These are phyloP conservation scores for Calephelis virginiensis DNA, from an alignment of 1,140 invertebrate species.

Conservation along the genomic window DNA sequence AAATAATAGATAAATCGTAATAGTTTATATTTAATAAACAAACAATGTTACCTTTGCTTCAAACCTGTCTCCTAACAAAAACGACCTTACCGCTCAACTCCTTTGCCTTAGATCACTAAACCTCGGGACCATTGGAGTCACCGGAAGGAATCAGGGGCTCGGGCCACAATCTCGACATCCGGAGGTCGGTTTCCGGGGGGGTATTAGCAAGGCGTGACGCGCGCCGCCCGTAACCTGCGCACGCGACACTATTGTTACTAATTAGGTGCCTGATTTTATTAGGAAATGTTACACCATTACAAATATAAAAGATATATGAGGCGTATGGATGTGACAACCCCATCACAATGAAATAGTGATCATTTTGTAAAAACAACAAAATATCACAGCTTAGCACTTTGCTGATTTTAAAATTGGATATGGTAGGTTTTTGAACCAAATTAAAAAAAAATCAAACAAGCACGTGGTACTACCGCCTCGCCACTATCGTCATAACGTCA, in stretches of 20 bases:
- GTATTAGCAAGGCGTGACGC: conserved; percentile 49
- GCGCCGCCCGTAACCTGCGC: conserved; percentile 57
- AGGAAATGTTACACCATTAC: conserved; percentile 22
- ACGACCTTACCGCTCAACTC: conserved; percentile 30
- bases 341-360: too few relatives aligned
- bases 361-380: too few relatives aligned
- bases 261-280: conserved; percentile 32
- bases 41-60: neutral
- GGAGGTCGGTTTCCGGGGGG: conserved; percentile 49
- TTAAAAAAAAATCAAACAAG: too few relatives aligned
- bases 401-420: too few relatives aligned
- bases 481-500: too few relatives aligned
- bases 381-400: too few relatives aligned
- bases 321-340: too few relatives aligned
- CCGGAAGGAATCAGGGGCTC: conserved; percentile 74
- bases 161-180: conserved; percentile 69
- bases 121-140: conserved; percentile 48
- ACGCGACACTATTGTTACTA: conserved; percentile 47
- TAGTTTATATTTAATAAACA: too few relatives aligned
- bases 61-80: neutral
- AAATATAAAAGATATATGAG: neutral
- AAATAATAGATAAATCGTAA: too few relatives aligned
- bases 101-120: conserved; percentile 29
- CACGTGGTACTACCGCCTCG: too few relatives aligned
- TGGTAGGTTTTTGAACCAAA: too few relatives aligned